Percentiles rank a stretch among this genome's conserved stretches.
These are phyloP conservation scores for Drosophila mercatorum DNA, from an alignment of 2,888 invertebrate species.

Conservation along the genomic window DNA sequence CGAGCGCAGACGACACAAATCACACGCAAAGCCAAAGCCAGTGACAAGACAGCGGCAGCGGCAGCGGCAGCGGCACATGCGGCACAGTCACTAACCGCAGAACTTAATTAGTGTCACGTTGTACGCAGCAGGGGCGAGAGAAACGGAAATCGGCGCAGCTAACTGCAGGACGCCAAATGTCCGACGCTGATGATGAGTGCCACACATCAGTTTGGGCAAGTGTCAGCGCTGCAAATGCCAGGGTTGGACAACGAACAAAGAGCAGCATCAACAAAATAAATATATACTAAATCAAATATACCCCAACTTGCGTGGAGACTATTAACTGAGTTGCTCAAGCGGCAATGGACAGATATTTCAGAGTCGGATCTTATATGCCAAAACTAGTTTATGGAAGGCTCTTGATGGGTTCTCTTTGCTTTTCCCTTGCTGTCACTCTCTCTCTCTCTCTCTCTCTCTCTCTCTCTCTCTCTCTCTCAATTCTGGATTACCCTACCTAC, in stretches of 20 bases:
- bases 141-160: conserved; percentile 72
- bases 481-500: no score
- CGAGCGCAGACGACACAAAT: conserved; percentile 65
- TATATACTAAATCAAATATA: not conserved
- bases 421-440: no score
- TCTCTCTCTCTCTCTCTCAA: no score
- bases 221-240: conserved; percentile 39
- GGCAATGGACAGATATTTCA: no score
- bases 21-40: conserved; percentile 69
- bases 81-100: conserved; percentile 62
- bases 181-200: conserved; percentile 49
- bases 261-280: not conserved
- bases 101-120: conserved; percentile 82
- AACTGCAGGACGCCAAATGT: conserved; percentile 71
- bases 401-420: no score
- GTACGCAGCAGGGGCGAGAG: conserved; percentile 59
- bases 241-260: conserved; percentile 23
- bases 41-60: conserved; percentile 25
- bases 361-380: no score
- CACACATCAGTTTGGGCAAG: conserved; percentile 60
- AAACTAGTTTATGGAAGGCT: no score
- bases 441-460: not conserved
- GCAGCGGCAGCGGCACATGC: not conserved
- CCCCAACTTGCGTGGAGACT: not conserved
- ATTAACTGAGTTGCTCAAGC: not conserved